phyloP scores from a whole-genome alignment of 1,140 invertebrate genomes.

The Elysia chlorotica region DNA sequence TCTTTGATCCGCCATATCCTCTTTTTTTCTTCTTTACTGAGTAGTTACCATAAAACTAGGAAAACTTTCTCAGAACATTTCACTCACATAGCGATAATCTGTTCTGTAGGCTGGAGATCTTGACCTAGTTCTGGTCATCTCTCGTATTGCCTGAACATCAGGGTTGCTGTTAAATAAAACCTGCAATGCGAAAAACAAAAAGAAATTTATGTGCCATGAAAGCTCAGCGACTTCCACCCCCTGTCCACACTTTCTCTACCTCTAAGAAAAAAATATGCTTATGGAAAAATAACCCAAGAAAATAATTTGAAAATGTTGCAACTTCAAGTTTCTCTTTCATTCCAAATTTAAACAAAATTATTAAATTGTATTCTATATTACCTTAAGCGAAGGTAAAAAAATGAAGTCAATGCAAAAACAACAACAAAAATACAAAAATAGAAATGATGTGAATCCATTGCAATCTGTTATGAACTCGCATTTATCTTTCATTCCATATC shows the following conservation, averaged over 20 bases:
- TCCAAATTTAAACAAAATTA: no score
- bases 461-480: neutral
- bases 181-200: conserved; percentile 6
- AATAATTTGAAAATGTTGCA: no score
- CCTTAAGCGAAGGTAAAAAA: no score
- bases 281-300: no score
- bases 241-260: neutral
- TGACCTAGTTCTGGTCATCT: conserved; percentile 25
- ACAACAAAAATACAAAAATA: no score
- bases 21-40: conserved; percentile 16
- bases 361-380: no score
- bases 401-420: no score
- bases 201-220: neutral
- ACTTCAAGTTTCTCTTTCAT: no score
- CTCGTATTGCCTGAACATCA: conserved; percentile 25
- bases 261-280: no score
- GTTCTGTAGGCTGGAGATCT: conserved; percentile 28
- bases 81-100: conserved; percentile 17
- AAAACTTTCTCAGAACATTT: conserved; percentile 13
- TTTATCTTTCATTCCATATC: neutral
- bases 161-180: conserved; percentile 34
- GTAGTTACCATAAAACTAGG: conserved; percentile 5
- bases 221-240: neutral
- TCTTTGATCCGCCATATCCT: neutral
- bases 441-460: no score